Conservation (phyloP, 2,888 invertebrate species). For the Patella ulyssiponensis region DNA sequence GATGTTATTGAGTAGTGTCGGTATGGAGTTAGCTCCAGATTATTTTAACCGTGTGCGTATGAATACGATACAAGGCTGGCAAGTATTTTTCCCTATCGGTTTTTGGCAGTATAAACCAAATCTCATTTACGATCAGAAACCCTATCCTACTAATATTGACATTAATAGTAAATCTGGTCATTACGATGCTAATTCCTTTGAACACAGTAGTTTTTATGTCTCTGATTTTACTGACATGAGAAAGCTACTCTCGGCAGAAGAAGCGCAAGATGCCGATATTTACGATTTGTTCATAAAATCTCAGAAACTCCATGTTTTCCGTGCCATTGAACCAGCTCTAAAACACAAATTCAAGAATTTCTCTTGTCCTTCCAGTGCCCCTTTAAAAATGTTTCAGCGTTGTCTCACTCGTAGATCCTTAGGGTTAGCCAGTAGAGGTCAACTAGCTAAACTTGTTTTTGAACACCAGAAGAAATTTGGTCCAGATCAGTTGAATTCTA, state of each 20-base stretch:
- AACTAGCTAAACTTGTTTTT: constrained; percentile 67
- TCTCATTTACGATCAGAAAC: constrained; percentile 68
- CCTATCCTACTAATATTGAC: constrained; percentile 65
- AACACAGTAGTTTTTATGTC: constrained; percentile 86
- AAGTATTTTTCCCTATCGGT: constrained; percentile 92
- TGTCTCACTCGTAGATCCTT: constrained; percentile 59
- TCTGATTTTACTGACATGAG: constrained; percentile 81
- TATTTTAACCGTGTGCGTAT: constrained; percentile 94
- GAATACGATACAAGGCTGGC: constrained; percentile 91
- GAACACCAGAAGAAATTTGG: constrained; percentile 52
- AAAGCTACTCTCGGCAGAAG: constrained; percentile 74
- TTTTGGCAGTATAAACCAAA: constrained; percentile 89
- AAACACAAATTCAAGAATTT: constrained; percentile 74
- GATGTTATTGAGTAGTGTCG: constrained; percentile 59
- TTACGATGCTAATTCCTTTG: constrained; percentile 83
- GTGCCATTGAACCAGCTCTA: constrained; percentile 86
- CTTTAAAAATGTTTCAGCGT: constrained; percentile 47
- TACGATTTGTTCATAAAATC: constrained; percentile 82
- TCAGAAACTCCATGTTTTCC: constrained; percentile 80
- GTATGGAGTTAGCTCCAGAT: constrained; percentile 64
- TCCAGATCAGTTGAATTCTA: neutral
- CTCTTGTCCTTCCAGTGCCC: constrained; percentile 57
- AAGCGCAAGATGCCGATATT: constrained; percentile 69
- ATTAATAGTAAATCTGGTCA: constrained; percentile 77
- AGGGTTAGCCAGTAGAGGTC: constrained; percentile 64